Conservation (phyloP, 2,888 invertebrate species). For the Dione vanillae region DNA sequence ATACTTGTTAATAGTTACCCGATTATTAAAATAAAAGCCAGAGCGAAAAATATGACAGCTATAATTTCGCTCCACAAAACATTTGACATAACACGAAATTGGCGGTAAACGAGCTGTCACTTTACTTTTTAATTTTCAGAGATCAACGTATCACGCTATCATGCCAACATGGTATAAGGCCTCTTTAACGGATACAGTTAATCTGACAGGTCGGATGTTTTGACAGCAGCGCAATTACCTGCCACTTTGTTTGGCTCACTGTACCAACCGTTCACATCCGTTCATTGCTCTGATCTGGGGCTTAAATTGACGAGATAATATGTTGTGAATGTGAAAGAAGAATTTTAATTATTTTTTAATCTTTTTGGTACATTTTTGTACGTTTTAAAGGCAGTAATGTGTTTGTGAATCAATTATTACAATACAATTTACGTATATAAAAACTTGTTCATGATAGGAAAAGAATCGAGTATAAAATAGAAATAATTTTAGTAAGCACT, state of each 20-base stretch:
- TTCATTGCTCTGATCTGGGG: constrained; percentile 41
- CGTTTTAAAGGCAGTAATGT: neutral
- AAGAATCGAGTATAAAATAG: neutral
- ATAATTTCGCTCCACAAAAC: constrained; percentile 18
- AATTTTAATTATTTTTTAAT: constrained; percentile 7
- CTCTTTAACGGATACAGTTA: constrained; percentile 50
- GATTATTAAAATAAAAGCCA: neutral
- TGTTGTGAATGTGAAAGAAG: constrained; percentile 11
- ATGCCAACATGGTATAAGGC: constrained; percentile 69
- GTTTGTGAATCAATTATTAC: neutral
- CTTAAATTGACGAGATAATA: constrained; percentile 36
- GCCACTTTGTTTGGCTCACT: constrained; percentile 64
- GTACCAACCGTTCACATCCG: constrained; percentile 68
- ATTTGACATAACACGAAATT: constrained; percentile 35
- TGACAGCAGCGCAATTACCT: constrained; percentile 80
- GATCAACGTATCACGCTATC: constrained; percentile 54
- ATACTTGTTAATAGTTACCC: neutral
- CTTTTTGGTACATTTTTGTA: neutral
- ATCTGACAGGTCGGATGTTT: constrained; percentile 59
- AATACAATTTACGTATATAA: neutral
- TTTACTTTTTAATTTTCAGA: constrained; percentile 48
- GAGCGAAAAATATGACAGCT: neutral
- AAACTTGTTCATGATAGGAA: neutral
- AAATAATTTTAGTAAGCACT: neutral
- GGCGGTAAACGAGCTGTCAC: constrained; percentile 44